Base-by-base conservation (phyloP, 2,113 vertebrate genomes). In the Lepisosteus oculatus region DNA sequence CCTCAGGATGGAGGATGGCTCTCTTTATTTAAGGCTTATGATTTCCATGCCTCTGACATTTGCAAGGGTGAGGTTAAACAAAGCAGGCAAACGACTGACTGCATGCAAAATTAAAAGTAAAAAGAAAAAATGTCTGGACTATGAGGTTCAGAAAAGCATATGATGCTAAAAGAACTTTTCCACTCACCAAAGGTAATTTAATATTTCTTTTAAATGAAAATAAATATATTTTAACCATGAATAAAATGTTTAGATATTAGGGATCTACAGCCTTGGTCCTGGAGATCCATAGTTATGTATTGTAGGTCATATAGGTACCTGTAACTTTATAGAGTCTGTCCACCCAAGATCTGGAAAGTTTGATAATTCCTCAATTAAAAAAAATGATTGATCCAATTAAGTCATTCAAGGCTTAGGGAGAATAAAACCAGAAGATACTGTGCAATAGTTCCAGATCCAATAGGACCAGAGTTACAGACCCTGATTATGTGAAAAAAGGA, bases 101-200 rank as follows among this genome's bases (percentile, higher is more conserved):
- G 63, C 66, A 91, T 89, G 89, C 84, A 90, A 90, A 90, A 73
- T 66, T 70, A 75, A 90, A 90, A 73, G 64, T 70, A 75, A 29
- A 55, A 78, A 47, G 68, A 56, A 8, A 47, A 55, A 15, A 64
- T 1, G 1, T 9, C 47, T 51, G 47, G 47, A 51, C 65, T 14
- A 47, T 55, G 76, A 80, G 77, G 77, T 80, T 55, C 74, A 77
- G 57, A 71, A 61, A 71, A 72, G 75, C 72, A n/a, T 45, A 68
- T 12, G 5, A 17, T 15, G 43, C 45, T 67, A 12, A 1, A 12
- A 55, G 17, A 1, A 70, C 57, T 43, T 56, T 12, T 15, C 42
- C 61, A 74, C 65, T 66, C 17, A 59, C 5, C 57, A 43, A 15
- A 13, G 62, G 14, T 29, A 29, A 29, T 29, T 29, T 29, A 29